These are phyloP conservation scores for Argopecten irradians DNA, from an alignment of 1,140 invertebrate species.

Conservation along the genomic window DNA sequence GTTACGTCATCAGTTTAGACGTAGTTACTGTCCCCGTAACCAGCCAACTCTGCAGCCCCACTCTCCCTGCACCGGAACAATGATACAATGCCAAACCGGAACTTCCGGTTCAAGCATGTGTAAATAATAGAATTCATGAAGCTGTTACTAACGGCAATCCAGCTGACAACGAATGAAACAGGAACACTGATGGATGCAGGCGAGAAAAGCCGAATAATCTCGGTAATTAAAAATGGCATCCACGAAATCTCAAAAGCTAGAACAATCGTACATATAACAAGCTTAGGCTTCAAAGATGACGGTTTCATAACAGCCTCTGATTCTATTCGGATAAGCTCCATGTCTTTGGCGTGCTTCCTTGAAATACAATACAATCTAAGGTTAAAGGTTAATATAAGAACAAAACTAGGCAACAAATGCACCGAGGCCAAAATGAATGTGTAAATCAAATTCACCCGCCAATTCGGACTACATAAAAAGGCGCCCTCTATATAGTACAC, in stretches of 20 bases:
- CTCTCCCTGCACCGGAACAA: not conserved
- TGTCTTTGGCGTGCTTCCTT: not conserved
- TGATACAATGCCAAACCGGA: not conserved
- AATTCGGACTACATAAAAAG: conserved; percentile 14
- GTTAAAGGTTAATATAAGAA: not conserved
- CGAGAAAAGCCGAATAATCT: conserved; percentile 8
- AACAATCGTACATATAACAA: not conserved
- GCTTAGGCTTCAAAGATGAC: not conserved
- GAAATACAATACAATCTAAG: not conserved
- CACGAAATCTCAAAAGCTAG: not conserved
- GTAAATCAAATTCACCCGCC: not conserved
- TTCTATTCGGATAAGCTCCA: not conserved
- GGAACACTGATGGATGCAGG: not conserved
- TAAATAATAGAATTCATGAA: not conserved
- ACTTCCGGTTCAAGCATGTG: not conserved
- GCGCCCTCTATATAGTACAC: not conserved
- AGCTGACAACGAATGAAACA: not conserved
- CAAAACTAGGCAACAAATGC: not conserved
- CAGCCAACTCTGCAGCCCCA: not conserved
- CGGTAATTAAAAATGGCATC: not conserved
- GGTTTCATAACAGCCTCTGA: not conserved
- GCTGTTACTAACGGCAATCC: not conserved
- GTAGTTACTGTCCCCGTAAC: not conserved
- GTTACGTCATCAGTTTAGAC: not conserved
- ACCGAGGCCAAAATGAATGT: not conserved